A percentile compares a stretch with the other conserved stretches of the same genome.
Conservation (phyloP, 2,888 invertebrate genomes). For the Eupithecia subfuscata region DNA sequence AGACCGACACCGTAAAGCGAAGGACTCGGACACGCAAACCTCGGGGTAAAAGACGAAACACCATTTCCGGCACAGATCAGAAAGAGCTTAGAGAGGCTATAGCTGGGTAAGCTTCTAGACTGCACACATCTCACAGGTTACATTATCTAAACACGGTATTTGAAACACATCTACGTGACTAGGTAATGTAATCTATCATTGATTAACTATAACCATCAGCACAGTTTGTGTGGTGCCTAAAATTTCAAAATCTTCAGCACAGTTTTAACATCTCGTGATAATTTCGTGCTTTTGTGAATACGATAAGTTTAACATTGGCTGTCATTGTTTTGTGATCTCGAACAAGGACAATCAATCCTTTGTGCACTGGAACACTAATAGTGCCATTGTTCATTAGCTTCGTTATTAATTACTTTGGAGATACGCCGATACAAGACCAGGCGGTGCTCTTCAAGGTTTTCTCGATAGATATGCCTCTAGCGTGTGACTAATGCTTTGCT, state of each 20-base stretch:
- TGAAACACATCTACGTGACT: constrained; percentile 40
- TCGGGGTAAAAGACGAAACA: constrained; percentile 93
- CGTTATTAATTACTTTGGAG: constrained; percentile 76
- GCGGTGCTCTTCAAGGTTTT: constrained; percentile 69
- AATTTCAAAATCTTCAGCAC: constrained; percentile 73
- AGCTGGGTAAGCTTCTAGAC: constrained; percentile 89
- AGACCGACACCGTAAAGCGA: constrained; percentile 87
- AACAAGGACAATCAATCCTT: constrained; percentile 73
- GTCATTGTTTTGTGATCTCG: constrained; percentile 69
- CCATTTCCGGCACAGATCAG: constrained; percentile 95
- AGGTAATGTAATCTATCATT: constrained; percentile 75
- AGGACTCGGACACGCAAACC: constrained; percentile 89
- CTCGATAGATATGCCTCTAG: constrained; percentile 77
- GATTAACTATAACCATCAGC: constrained; percentile 75
- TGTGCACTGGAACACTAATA: constrained; percentile 82
- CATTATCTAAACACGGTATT: constrained; percentile 46
- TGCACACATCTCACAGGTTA: constrained; percentile 74
- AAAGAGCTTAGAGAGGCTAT: constrained; percentile 94
- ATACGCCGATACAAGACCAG: constrained; percentile 77
- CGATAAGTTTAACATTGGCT: constrained; percentile 75
- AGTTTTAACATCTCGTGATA: constrained; percentile 77
- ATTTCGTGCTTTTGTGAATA: constrained; percentile 81
- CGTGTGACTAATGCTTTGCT: constrained; percentile 85
- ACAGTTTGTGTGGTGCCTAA: constrained; percentile 78
- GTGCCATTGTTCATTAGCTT: constrained; percentile 82